Conservation (phyloP, 2,888 invertebrate species). For the Troides oblongomaculatus region DNA sequence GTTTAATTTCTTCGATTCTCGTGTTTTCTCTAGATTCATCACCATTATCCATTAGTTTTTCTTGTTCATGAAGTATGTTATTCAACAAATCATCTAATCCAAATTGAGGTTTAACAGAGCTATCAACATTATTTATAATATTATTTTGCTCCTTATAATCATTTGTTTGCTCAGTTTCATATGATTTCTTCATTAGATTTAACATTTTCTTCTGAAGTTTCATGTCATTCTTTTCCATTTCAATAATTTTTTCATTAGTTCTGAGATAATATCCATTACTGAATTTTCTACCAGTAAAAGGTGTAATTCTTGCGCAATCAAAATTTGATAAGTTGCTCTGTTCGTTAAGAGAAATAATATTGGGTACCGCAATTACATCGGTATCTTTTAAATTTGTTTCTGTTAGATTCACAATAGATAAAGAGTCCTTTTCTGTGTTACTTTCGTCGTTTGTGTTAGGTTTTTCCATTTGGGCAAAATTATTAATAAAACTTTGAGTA, state of each 20-base stretch:
- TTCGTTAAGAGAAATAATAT: background rate
- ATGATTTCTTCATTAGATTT: constrained; percentile 26
- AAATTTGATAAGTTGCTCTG: background rate
- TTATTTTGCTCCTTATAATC: constrained; percentile 4
- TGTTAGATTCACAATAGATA: background rate
- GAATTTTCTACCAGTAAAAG: constrained; percentile 54
- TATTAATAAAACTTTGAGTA: constrained; percentile 36
- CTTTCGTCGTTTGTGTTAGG: constrained; percentile 26
- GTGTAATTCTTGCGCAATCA: constrained; percentile 50
- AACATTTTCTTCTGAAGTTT: constrained; percentile 51
- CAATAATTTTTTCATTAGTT: constrained; percentile 54
- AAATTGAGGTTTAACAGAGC: constrained; percentile 15
- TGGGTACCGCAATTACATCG: background rate
- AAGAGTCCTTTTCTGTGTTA: constrained; percentile 3
- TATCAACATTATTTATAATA: constrained; percentile 10
- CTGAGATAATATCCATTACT: constrained; percentile 49
- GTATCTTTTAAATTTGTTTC: background rate
- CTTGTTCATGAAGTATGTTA: constrained; percentile 22
- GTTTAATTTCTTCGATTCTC: constrained; percentile 31
- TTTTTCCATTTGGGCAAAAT: constrained; percentile 13
- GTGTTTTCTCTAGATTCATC: background rate
- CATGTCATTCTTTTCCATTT: constrained; percentile 62
- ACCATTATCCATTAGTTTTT: constrained; percentile 4
- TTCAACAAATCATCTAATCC: constrained; percentile 17
- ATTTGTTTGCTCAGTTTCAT: constrained; percentile 7